phyloP scores from a whole-genome alignment of 2,888 invertebrate genomes.

The Synergus japonicus region DNA sequence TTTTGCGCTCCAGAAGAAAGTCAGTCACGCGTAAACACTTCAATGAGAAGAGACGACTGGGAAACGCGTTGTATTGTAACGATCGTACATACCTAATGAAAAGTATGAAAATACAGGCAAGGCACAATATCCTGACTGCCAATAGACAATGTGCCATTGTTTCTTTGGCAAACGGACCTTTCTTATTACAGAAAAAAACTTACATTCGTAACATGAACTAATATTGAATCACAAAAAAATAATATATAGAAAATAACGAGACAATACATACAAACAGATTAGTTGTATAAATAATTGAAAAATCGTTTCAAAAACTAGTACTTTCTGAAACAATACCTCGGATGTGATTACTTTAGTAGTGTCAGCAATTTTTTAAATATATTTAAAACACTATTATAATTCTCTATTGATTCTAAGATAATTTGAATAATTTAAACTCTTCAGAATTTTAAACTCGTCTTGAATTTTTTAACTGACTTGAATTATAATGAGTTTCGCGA shows the following conservation, averaged over 20 bases:
- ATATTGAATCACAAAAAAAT: neutral
- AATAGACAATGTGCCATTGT: conserved; percentile 9
- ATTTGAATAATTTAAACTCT: neutral
- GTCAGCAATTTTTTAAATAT: neutral
- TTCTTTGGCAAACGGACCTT: neutral
- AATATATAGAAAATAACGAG: neutral
- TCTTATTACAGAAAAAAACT: neutral
- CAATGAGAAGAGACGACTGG: neutral
- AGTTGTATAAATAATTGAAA: neutral
- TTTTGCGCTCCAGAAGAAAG: neutral
- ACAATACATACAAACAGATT: neutral
- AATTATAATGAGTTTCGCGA: neutral
- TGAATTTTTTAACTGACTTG: neutral
- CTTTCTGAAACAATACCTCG: neutral
- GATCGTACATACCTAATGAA: conserved; percentile 1
- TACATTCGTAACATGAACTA: neutral
- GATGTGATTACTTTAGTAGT: neutral
- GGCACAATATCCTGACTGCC: neutral
- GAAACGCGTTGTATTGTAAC: neutral
- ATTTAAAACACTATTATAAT: neutral
- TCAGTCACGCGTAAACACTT: neutral
- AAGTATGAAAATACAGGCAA: neutral
- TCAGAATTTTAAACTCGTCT: neutral
- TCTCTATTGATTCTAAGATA: neutral
- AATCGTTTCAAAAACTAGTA: neutral